A percentile compares a stretch with the other conserved stretches of the same genome.
Conservation (phyloP, 2,113 vertebrate genomes). For the Psittacula cyanocephala region DNA sequence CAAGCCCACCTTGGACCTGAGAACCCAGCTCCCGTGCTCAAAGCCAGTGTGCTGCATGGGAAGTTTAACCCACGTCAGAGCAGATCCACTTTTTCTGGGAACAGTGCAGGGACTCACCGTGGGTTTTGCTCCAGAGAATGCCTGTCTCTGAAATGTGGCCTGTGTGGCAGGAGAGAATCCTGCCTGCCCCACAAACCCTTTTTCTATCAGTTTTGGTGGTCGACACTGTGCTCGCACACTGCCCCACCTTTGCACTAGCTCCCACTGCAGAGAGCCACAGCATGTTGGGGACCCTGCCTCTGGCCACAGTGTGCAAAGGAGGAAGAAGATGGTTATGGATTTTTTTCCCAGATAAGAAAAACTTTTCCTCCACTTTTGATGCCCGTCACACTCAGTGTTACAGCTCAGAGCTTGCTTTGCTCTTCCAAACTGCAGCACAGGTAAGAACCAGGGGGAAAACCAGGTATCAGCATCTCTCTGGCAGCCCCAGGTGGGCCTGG, state of each 20-base stretch:
- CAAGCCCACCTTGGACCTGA: background rate
- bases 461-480: background rate
- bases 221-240: accelerated
- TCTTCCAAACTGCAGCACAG: background rate
- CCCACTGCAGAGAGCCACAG: background rate
- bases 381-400: background rate
- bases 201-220: background rate
- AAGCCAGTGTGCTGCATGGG: accelerated
- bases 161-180: background rate
- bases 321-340: background rate
- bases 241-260: background rate
- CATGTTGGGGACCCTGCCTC: background rate
- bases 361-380: background rate
- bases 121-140: background rate
- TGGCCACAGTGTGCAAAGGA: background rate
- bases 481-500: background rate
- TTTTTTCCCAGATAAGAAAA: background rate
- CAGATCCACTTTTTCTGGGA: background rate
- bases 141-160: background rate
- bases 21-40: background rate
- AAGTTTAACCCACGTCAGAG: background rate
- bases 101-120: background rate
- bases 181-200: background rate
- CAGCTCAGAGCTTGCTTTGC: background rate
- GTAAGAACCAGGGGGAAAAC: background rate